Evolutionary conservation across 2,888 invertebrate genomes (phyloP), one percentile per base, ranked within the genome.

Genomic region (Sinhomidia bicolor): DNA sequence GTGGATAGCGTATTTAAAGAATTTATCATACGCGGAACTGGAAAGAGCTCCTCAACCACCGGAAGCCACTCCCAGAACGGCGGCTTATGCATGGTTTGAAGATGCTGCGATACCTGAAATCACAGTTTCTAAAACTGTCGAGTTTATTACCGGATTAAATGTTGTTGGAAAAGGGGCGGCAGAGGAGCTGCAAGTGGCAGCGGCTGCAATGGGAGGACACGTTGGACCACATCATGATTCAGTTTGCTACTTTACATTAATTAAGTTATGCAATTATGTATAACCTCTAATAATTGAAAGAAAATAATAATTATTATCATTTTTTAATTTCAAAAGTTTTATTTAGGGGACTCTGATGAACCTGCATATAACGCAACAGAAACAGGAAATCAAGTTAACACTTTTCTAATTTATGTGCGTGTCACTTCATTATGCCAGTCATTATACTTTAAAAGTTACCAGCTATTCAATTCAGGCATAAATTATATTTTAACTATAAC

Each of bases 141-240:
- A 91, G 83, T 89, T 91, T 10, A 90, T 91, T 17, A 91, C 92
- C 0, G 91, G 91, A 17, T 47, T 92, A 10, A 91, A 91, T 60
- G 92, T 91, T 17, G 60, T 79, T 0, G 90, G 90, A n/a, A 88
- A 87, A 12, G 83, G 36, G 12, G 91, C 91, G 0, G 89, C 92
- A 0, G 91, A 91, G 36, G 54, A 90, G 10, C 65, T 92, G 17
- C 91, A 92, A 83, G 89, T 92, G 23, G 91, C 91, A 2, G 90
- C 90, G 9, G 91, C 91, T 81, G 90, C 91, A 14, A 92, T 90
- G 85, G 92, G 92, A 23, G 91, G 91, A 54, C 91, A 92, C 74
- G 91, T 92, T 4, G 90, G 86, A 14, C 89, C 90, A 60, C 92
- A 92, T 65, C 90, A 86, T n/a, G 92, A 92, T 68, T 92, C 91